Base-by-base conservation (phyloP, 1,140 invertebrate species). In the Bombus pascuorum region DNA sequence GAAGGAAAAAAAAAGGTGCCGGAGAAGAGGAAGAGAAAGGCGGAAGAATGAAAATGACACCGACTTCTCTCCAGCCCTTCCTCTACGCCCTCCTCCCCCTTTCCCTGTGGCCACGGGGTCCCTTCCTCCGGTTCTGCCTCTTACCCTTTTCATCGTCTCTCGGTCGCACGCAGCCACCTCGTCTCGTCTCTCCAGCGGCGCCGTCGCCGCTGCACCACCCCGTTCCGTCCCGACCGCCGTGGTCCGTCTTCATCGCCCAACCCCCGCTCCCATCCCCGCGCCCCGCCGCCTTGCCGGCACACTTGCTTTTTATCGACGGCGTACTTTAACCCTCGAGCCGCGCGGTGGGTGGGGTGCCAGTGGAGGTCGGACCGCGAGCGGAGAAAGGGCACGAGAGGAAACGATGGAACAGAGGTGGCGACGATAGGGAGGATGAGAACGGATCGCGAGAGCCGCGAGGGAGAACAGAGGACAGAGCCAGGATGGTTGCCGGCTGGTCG, bases 281-380 rank as follows among this genome's bases (percentile, higher is more conserved):
- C 81, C 34, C 82, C 86, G 76, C 47, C 77, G n/a, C 87, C 73
- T 62, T 78, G 65, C 37, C 84, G 80, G 84, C 89, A 90, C 91
- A 89, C 88, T 90, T 90, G 89, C 85, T 89, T 91, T 91, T 91
- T 91, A 91, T 91, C 90, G 90, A 89, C 86, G 87, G 80, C 83
- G 77, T 87, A 91, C 87, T 91, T 91, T 91, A 91, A 91, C 87
- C 90, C 88, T 88, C 90, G 87, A 87, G 86, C 71, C 77, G 76
- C 66, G 78, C 57, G 70, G 37, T 37, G 79, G 47, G 53, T 73
- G 37, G 78, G 80, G 62, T 74, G 78, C 4, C n/a, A n/a, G 44
- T 59, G 79, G 81, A 75, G 84, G 86, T 71, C 70, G 44, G 68
- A 15, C 39, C 53, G 57, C 22, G 53, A 13, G 53, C 53, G 44